A percentile compares a stretch with the other conserved stretches of the same genome.
Evolutionary conservation across 2,797 vertebrate genomes (phyloP).

Genomic region (Erpetoichthys calabaricus): DNA sequence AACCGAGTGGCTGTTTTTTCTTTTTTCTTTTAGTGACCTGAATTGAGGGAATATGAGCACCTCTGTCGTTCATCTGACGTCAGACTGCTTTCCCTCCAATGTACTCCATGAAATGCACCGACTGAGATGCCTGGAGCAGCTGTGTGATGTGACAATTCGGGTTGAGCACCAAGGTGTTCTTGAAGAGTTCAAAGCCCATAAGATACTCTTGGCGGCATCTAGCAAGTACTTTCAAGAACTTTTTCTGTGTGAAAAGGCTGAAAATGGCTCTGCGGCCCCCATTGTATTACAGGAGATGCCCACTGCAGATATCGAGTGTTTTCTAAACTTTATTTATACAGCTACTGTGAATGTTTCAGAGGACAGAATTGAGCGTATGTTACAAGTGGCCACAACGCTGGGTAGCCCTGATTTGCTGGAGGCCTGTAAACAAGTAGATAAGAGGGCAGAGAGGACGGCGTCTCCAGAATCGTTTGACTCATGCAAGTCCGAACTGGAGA

Average conservation of each 20-base stretch:
- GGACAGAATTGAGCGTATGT: slow-evolving; percentile 56
- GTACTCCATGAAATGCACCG: slow-evolving; percentile 73
- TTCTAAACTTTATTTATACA: slow-evolving; percentile 83
- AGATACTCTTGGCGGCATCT: slow-evolving; percentile 77
- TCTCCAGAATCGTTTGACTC: too few relatives aligned
- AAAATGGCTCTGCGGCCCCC: slow-evolving; percentile 36
- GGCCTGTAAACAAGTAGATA: slow-evolving; percentile 59
- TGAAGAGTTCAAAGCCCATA: slow-evolving; percentile 77
- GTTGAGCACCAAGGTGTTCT: slow-evolving; percentile 68
- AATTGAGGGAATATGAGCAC: slow-evolving; percentile 57
- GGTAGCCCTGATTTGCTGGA: slow-evolving; percentile 70
- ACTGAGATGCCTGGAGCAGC: slow-evolving; percentile 61
- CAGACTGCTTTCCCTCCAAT: slow-evolving; percentile 61
- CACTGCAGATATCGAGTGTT: slow-evolving; percentile 62
- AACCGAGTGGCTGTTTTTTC: neutral
- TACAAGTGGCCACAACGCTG: slow-evolving; percentile 61
- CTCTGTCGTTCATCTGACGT: slow-evolving; percentile 60
- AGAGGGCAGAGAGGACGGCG: slow-evolving; percentile 14
- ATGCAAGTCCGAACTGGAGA: too few relatives aligned
- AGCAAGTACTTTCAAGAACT: slow-evolving; percentile 82
- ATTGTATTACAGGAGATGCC: slow-evolving; percentile 59
- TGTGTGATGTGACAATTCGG: slow-evolving; percentile 78
- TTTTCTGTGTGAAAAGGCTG: slow-evolving; percentile 52
- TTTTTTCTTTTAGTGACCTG: slow-evolving; percentile 16
- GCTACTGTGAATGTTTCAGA: slow-evolving; percentile 65